phyloP scores from a whole-genome alignment of 2,888 invertebrate genomes.

The Anthophora plumipes region DNA sequence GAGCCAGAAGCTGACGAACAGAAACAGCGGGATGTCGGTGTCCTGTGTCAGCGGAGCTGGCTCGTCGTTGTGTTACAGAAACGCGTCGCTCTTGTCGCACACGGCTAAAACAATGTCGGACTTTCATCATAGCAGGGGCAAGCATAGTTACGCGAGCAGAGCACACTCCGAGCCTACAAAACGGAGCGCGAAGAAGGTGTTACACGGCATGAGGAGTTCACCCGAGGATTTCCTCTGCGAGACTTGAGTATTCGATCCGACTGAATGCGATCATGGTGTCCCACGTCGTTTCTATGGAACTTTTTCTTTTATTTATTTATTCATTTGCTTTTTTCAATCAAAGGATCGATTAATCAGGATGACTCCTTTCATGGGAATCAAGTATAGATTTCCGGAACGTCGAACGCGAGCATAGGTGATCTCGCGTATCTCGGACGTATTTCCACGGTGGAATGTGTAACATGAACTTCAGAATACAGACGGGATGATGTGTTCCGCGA shows the following conservation, averaged over 20 bases:
- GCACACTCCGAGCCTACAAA: conserved; percentile 17
- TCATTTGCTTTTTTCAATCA: too few relatives aligned
- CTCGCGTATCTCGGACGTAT: background rate
- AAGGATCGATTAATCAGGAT: background rate
- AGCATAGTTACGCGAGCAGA: conserved; percentile 5
- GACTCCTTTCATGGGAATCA: background rate
- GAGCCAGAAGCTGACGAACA: background rate
- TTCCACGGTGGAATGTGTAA: background rate
- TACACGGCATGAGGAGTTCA: conserved; percentile 70
- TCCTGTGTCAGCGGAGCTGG: conserved; percentile 21
- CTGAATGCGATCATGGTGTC: background rate
- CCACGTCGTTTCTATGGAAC: background rate
- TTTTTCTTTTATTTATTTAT: too few relatives aligned
- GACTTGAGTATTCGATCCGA: conserved; percentile 58
- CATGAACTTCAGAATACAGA: background rate
- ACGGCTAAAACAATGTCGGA: background rate
- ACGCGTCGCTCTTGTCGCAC: conserved; percentile 8
- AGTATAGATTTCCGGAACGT: too few relatives aligned
- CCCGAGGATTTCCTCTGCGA: conserved; percentile 74
- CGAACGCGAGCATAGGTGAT: background rate
- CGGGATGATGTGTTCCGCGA: background rate
- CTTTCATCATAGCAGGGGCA: conserved; percentile 8
- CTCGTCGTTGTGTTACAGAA: background rate
- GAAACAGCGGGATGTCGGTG: conserved; percentile 23
- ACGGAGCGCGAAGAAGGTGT: background rate